Evolutionary conservation across 2,888 invertebrate species (phyloP).

Genomic region (Ceriagrion tenellum): DNA sequence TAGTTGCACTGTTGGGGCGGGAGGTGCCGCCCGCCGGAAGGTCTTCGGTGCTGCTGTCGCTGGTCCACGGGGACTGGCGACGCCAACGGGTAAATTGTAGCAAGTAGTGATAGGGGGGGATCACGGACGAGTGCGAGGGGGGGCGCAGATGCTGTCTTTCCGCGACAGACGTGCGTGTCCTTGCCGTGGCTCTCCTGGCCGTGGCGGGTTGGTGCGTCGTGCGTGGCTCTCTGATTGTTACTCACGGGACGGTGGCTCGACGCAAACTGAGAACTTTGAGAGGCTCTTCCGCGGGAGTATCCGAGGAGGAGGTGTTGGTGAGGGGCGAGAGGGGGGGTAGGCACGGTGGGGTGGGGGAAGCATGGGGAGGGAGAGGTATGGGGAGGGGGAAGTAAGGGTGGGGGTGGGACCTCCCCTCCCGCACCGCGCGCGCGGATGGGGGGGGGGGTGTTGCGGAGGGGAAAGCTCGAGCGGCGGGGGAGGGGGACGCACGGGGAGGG

Average conservation of each 20-base stretch:
- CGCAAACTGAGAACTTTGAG: background rate
- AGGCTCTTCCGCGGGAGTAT: background rate
- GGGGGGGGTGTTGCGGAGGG: background rate
- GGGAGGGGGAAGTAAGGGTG: background rate
- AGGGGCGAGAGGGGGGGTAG: background rate
- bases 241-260: background rate
- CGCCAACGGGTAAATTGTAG: too few relatives aligned
- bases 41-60: too few relatives aligned
- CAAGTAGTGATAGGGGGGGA: background rate
- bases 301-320: background rate
- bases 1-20: too few relatives aligned
- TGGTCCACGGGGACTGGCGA: too few relatives aligned
- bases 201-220: too few relatives aligned
- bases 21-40: too few relatives aligned
- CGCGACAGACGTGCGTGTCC: background rate
- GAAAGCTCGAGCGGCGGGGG: background rate
- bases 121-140: background rate
- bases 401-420: background rate
- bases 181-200: too few relatives aligned
- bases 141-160: background rate
- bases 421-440: background rate
- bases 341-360: background rate
- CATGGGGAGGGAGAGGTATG: background rate
- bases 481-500: background rate
- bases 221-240: background rate